Percentiles rank a stretch among this genome's conserved stretches.
Evolutionary conservation across 2,113 vertebrate genomes (phyloP).

Genomic region (Eretmochelys imbricata): DNA sequence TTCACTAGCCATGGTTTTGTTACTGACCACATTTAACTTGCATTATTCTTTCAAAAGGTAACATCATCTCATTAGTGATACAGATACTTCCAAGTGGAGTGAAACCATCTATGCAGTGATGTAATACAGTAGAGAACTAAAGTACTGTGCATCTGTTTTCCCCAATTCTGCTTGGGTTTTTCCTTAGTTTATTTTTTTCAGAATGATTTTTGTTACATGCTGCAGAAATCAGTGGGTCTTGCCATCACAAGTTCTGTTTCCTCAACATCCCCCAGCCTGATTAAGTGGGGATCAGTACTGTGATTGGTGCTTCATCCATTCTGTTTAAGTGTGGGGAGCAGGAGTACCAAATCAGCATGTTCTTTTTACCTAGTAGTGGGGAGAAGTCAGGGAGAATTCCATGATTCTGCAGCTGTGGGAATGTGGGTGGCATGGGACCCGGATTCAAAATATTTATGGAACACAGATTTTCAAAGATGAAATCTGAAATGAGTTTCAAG

Average conservation of each 20-base stretch:
- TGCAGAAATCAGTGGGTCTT: not conserved
- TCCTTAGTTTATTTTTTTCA: fast-evolving
- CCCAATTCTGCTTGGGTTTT: fast-evolving
- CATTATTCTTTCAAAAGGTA: not conserved
- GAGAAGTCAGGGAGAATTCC: not conserved
- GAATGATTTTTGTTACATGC: fast-evolving
- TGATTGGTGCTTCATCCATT: not conserved
- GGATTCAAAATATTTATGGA: fast-evolving
- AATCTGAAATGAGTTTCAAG: not conserved
- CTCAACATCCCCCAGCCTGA: not conserved
- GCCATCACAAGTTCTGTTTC: fast-evolving
- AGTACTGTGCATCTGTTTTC: fast-evolving
- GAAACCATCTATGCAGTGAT: fast-evolving
- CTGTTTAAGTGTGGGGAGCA: not conserved
- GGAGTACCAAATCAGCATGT: fast-evolving
- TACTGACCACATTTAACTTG: not conserved
- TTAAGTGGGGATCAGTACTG: not conserved
- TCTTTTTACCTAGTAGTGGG: fast-evolving
- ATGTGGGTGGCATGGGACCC: not conserved
- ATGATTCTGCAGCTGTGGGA: not conserved
- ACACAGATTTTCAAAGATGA: not conserved
- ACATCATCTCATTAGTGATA: not conserved
- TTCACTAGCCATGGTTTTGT: not conserved
- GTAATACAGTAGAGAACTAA: fast-evolving
- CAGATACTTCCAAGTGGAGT: fast-evolving